Percentiles rank a stretch among this genome's conserved stretches.
phyloP scores from a whole-genome alignment of 2,113 vertebrate species.

The Entelurus aequoreus region DNA sequence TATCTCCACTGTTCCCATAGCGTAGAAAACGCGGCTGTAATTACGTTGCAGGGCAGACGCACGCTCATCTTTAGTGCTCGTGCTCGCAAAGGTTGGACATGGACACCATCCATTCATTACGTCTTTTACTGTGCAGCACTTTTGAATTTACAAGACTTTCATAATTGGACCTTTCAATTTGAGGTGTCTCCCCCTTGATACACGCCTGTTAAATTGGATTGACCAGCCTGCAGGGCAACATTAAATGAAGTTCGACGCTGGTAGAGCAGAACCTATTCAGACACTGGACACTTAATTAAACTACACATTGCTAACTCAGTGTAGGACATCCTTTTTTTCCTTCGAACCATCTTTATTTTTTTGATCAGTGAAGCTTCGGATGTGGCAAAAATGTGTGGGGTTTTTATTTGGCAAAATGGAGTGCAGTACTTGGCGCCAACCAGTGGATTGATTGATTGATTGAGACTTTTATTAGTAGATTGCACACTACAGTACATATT shows the following conservation, averaged over 20 bases:
- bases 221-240: constrained; percentile 1
- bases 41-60: constrained; percentile 49
- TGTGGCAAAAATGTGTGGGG: no score
- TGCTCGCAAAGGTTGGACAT: constrained; percentile 32
- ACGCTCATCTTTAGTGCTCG: constrained; percentile 32
- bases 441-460: no score
- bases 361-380: no score
- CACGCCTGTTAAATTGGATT: constrained; percentile 11
- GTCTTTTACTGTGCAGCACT: constrained; percentile 19
- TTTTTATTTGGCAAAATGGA: no score
- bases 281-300: not conserved
- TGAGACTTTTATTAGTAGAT: no score
- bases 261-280: constrained; percentile 4
- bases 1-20: constrained; percentile 41
- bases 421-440: no score
- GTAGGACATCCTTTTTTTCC: not conserved
- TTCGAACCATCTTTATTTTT: not conserved
- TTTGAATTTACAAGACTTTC: constrained; percentile 20
- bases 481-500: no score
- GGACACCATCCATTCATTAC: constrained; percentile 40
- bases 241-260: constrained; percentile 3
- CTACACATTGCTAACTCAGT: not conserved
- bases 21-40: constrained; percentile 47
- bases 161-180: constrained; percentile 20
- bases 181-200: constrained; percentile 7